Evolutionary conservation across 2,113 vertebrate genomes (phyloP).

Genomic region (Machaerirhynchus nigripectus): DNA sequence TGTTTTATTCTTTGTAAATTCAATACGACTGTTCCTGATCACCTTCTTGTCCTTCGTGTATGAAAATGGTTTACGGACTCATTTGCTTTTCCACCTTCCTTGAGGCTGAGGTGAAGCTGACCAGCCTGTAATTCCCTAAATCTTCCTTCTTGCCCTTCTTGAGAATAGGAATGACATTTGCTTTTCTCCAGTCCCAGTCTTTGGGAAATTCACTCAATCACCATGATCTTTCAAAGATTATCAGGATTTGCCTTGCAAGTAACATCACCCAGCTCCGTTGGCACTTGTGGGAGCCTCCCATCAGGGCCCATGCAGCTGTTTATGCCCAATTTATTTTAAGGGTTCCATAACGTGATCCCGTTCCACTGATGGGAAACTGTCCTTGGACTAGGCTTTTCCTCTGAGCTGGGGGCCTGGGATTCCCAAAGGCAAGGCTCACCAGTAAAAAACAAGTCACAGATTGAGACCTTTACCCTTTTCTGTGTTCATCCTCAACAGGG

Average conservation of each 20-base stretch:
- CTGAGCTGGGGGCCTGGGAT: background rate
- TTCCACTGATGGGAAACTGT: background rate
- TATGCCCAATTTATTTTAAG: background rate
- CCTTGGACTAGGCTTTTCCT: background rate
- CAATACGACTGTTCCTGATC: background rate
- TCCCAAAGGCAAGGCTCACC: background rate
- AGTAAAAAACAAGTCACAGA: background rate
- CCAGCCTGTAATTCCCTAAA: background rate
- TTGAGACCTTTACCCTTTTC: background rate
- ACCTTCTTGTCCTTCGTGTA: background rate
- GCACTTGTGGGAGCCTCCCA: background rate
- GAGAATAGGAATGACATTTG: background rate
- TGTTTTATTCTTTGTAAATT: background rate
- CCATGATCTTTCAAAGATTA: background rate
- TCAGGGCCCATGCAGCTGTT: background rate
- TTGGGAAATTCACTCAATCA: background rate
- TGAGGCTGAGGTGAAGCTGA: background rate
- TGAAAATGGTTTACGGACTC: background rate
- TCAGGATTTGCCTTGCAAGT: background rate
- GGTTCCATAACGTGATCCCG: background rate
- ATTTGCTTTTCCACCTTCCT: background rate
- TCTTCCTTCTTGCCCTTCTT: background rate
- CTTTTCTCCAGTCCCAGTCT: background rate
- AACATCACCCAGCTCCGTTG: background rate
- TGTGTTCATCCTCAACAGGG: background rate